Evolutionary conservation across 1,140 invertebrate genomes (phyloP).

Genomic region (Aphidius gifuensis): DNA sequence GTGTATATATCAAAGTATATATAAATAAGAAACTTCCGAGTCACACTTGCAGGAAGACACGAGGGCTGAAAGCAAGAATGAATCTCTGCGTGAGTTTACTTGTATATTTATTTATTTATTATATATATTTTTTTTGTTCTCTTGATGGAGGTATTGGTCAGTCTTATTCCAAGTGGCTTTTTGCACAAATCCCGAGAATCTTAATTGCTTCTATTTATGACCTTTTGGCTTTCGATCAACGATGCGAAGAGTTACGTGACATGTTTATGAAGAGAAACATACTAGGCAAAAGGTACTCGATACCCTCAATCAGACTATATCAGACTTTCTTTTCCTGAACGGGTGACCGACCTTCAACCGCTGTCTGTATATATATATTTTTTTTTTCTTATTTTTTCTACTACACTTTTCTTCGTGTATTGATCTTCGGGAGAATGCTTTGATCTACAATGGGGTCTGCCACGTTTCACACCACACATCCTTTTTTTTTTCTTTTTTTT

Average conservation of each 20-base stretch:
- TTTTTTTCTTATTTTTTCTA: constrained; percentile 1
- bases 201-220: constrained; percentile 56
- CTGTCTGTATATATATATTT: background rate
- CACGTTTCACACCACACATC: constrained; percentile 1
- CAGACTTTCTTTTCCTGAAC: constrained; percentile 25
- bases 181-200: constrained; percentile 26
- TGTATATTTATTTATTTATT: too few relatives aligned
- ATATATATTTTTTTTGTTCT: too few relatives aligned
- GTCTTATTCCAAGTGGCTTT: constrained; percentile 16
- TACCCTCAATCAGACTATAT: constrained; percentile 50
- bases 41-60: constrained; percentile 3
- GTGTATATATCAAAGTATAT: too few relatives aligned
- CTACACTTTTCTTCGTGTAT: constrained; percentile 21
- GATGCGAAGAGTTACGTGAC: constrained; percentile 47
- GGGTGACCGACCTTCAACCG: constrained; percentile 14
- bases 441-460: constrained; percentile 30
- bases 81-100: too few relatives aligned
- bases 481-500: constrained; percentile 13
- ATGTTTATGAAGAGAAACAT: constrained; percentile 49
- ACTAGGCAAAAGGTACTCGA: constrained; percentile 31
- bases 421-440: constrained; percentile 29
- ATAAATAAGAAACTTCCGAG: constrained; percentile 4
- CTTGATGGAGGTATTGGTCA: constrained; percentile 3
- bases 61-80: background rate
- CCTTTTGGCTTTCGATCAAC: constrained; percentile 44